phyloP scores from a whole-genome alignment of 2,797 vertebrate genomes.

The Oophaga sylvatica region DNA sequence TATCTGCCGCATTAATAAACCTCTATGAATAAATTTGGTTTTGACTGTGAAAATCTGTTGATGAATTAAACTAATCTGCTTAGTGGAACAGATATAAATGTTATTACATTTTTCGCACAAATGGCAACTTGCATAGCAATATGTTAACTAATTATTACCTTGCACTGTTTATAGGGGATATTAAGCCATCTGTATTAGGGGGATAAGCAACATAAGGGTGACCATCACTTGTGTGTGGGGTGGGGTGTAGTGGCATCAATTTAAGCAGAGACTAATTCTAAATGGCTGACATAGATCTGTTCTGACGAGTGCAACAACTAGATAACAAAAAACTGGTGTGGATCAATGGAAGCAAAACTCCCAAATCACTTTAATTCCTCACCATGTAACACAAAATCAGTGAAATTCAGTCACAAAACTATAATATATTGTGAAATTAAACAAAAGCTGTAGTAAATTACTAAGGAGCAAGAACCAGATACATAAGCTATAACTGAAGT shows the following conservation, averaged over 20 bases:
- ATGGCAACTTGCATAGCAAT: slow-evolving; percentile 24
- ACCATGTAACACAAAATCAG: no score
- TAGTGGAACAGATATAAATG: slow-evolving; percentile 39
- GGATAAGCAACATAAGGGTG: not conserved
- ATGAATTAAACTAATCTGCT: slow-evolving; percentile 48
- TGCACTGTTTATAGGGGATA: not conserved
- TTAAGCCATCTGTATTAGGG: not conserved
- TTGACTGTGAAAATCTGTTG: slow-evolving; percentile 47
- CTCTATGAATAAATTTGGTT: slow-evolving; percentile 33
- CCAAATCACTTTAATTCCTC: no score
- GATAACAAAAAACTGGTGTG: no score
- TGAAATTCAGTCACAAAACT: not conserved
- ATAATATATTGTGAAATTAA: not conserved
- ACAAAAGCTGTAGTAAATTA: not conserved
- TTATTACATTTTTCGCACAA: slow-evolving; percentile 33
- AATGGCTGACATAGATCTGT: not conserved
- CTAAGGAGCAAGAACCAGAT: not conserved
- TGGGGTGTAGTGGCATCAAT: not conserved
- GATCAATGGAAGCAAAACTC: no score
- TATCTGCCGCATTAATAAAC: slow-evolving; percentile 20
- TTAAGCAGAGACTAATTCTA: not conserved
- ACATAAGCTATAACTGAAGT: not conserved
- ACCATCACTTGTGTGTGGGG: not conserved
- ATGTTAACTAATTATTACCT: not conserved
- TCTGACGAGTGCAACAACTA: not conserved